Evolutionary conservation across 2,888 invertebrate species (phyloP).

Genomic region (Netelia virgata): DNA sequence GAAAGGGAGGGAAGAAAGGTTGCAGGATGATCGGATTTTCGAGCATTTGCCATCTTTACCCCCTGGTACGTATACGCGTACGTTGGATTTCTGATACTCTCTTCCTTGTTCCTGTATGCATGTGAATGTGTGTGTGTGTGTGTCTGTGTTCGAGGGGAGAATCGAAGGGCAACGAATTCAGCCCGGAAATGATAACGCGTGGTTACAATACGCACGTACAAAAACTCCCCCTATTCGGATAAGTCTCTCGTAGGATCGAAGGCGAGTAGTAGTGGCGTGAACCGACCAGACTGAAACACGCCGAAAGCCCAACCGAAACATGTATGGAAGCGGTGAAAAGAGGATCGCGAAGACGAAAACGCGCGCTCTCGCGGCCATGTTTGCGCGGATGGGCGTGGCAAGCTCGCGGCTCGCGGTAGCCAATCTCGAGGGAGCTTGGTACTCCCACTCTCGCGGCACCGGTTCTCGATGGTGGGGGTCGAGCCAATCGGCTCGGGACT

Average conservation of each 20-base stretch:
- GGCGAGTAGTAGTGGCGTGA: background rate
- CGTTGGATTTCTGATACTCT: background rate
- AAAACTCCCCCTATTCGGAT: background rate
- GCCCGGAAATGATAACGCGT: background rate
- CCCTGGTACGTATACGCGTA: background rate
- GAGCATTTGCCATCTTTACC: background rate
- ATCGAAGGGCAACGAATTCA: background rate
- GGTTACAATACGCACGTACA: background rate
- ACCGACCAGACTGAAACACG: background rate
- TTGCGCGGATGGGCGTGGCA: constrained; percentile 84
- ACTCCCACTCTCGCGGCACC: constrained; percentile 73
- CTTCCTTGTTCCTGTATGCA: too few relatives aligned
- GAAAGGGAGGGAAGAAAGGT: background rate
- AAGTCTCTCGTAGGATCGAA: background rate
- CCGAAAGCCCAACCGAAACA: constrained; percentile 65
- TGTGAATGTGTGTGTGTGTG: background rate
- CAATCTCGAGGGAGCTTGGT: constrained; percentile 78
- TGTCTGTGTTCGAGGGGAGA: background rate
- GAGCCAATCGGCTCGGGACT: constrained; percentile 50
- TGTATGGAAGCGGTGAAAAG: constrained; percentile 71
- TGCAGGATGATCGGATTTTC: background rate
- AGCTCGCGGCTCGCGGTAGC: constrained; percentile 77
- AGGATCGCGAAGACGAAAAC: constrained; percentile 67
- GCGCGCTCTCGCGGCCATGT: constrained; percentile 82
- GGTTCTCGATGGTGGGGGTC: constrained; percentile 39